Evolutionary conservation across 1,140 invertebrate genomes (phyloP), one percentile per base, ranked within the genome.

Genomic region (Penaeus vannamei): DNA sequence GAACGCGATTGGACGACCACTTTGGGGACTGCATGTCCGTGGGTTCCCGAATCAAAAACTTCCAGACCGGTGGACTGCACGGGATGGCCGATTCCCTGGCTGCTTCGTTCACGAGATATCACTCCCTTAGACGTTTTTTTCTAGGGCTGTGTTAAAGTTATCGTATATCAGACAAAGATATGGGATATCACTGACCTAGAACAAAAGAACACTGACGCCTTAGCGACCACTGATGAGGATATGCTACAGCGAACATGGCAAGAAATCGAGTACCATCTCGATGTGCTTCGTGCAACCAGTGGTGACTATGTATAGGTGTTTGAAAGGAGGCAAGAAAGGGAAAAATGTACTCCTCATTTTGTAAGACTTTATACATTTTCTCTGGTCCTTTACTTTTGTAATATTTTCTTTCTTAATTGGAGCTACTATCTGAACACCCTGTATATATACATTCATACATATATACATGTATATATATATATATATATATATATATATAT

Each of bases 351-450:
- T 69, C 29, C 23, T 26, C 64, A 7, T 22, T 69, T 69, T 26
- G 29, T 69, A 26, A 69, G 64, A 69, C 64, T 69, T 69, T 69
- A 69, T 69, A n/a, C n/a, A n/a, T n/a, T n/a, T n/a, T n/a, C n/a
- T n/a, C n/a, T n/a, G n/a, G n/a, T n/a, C n/a, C n/a, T n/a, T n/a
- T n/a, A n/a, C n/a, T n/a, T n/a, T n/a, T n/a, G n/a, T n/a, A n/a
- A n/a, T n/a, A n/a, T n/a, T n/a, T n/a, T n/a, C n/a, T n/a, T n/a
- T n/a, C n/a, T n/a, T n/a, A n/a, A n/a, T n/a, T n/a, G n/a, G n/a
- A n/a, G n/a, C n/a, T n/a, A n/a, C n/a, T n/a, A n/a, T n/a, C n/a
- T n/a, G n/a, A n/a, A n/a, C n/a, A n/a, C n/a, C n/a, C n/a, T n/a
- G n/a, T n/a, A n/a, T n/a, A n/a, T n/a, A n/a, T n/a, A n/a, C n/a